Evolutionary conservation across 2,797 vertebrate genomes (phyloP).

Genomic region (Spinus pinus): DNA sequence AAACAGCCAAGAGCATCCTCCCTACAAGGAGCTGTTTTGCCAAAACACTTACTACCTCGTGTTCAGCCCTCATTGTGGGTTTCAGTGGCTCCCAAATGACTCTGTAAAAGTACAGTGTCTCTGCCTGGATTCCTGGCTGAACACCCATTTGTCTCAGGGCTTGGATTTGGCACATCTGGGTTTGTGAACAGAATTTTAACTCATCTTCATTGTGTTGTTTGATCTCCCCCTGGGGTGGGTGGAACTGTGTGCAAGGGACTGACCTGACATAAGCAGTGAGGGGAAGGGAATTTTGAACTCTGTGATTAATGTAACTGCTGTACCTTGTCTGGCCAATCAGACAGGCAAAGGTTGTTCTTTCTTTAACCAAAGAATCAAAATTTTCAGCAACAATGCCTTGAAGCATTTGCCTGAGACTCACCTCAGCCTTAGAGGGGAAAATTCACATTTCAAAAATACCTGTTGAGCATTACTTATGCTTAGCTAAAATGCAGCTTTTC

Average conservation of each 20-base stretch:
- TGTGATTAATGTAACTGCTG: background rate
- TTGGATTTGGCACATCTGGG: background rate
- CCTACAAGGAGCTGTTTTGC: background rate
- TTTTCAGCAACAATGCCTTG: background rate
- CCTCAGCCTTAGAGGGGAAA: background rate
- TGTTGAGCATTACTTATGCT: fast-evolving
- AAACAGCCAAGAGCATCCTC: background rate
- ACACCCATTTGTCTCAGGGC: background rate
- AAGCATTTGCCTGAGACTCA: background rate
- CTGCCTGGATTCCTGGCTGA: background rate
- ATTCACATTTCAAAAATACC: background rate
- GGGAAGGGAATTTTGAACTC: background rate
- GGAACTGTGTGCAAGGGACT: background rate
- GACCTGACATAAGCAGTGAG: background rate
- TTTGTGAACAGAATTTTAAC: conserved; percentile 34
- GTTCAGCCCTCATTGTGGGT: background rate
- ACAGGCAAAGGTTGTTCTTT: background rate
- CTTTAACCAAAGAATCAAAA: background rate
- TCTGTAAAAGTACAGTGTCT: background rate
- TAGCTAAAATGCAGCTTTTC: background rate
- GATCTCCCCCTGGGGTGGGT: background rate
- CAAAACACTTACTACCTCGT: background rate
- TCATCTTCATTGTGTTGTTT: background rate
- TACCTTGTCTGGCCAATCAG: background rate
- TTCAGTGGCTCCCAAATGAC: background rate